These are phyloP conservation scores for Agrochola lota DNA, from an alignment of 2,888 invertebrate genomes.

Conservation along the genomic window DNA sequence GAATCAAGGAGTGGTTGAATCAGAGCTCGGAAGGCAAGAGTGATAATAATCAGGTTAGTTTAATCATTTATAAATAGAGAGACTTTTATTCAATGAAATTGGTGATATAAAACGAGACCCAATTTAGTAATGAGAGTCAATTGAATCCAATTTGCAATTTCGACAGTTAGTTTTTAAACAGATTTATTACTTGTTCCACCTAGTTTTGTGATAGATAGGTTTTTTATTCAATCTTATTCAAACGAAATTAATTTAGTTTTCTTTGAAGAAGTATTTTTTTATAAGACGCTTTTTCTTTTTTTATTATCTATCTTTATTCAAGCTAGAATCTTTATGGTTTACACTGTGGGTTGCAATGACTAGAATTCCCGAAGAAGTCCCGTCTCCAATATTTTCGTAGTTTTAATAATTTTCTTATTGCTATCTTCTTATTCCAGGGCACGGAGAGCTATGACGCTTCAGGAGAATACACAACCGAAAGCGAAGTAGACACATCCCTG, in stretches of 20 bases:
- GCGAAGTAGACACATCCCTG: slow-evolving; percentile 93
- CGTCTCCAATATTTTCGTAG: too few relatives aligned
- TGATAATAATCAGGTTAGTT: slow-evolving; percentile 84
- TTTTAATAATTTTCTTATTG: not conserved
- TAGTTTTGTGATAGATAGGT: not conserved
- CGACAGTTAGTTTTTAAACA: slow-evolving; percentile 1
- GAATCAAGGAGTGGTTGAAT: slow-evolving; percentile 93
- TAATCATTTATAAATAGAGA: too few relatives aligned
- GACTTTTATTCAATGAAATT: not conserved
- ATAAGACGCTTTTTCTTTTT: too few relatives aligned
- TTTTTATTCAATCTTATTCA: too few relatives aligned
- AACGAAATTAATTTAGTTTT: too few relatives aligned
- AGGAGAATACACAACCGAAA: slow-evolving; percentile 96
- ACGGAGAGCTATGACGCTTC: slow-evolving; percentile 96
- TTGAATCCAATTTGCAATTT: slow-evolving; percentile 24
- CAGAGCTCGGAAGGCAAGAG: slow-evolving; percentile 87
- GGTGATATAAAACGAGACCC: not conserved
- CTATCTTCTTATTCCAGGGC: slow-evolving; percentile 81
- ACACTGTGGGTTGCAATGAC: too few relatives aligned
- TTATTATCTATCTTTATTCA: too few relatives aligned
- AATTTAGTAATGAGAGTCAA: slow-evolving; percentile 11
- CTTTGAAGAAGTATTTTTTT: too few relatives aligned
- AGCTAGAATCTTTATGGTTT: too few relatives aligned
- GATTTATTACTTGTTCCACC: not conserved
- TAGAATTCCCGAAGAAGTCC: too few relatives aligned